Conservation (phyloP, 23 tunicate species). For the Trididemnum nubilum region DNA sequence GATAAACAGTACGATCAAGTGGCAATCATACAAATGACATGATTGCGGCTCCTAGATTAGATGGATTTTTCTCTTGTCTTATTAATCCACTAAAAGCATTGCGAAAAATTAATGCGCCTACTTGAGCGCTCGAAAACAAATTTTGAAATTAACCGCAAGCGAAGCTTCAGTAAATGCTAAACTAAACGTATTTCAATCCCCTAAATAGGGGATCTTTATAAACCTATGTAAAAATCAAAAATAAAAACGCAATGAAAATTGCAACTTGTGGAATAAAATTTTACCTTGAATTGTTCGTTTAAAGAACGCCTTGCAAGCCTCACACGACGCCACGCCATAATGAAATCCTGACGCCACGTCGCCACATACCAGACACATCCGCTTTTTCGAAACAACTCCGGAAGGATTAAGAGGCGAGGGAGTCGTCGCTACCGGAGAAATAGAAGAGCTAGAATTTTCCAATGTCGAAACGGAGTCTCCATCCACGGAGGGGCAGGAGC, state of each 20-base stretch:
- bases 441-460: constrained; percentile 31
- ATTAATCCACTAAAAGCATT: neutral
- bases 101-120: too few species aligned
- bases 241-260: too few species aligned
- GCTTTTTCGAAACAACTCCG: constrained; percentile 19
- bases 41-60: neutral
- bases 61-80: neutral
- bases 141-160: too few species aligned
- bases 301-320: constrained; percentile 99
- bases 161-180: too few species aligned
- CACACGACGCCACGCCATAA: constrained; percentile 97
- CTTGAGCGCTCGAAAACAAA: too few species aligned
- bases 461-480: constrained; percentile 25
- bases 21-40: neutral
- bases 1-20: neutral
- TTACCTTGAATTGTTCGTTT: constrained; percentile 97
- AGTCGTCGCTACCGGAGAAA: constrained; percentile 30
- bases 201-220: too few species aligned
- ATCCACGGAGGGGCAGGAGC: constrained; percentile 32
- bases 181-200: too few species aligned
- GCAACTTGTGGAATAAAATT: neutral
- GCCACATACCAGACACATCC: constrained; percentile 92
- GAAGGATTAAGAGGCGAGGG: constrained; percentile 40
- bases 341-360: constrained; percentile 93
- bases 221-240: too few species aligned